Evolutionary conservation across 92 coral and sea anemone genomes (phyloP).

Genomic region (Desmophyllum pertusum): DNA sequence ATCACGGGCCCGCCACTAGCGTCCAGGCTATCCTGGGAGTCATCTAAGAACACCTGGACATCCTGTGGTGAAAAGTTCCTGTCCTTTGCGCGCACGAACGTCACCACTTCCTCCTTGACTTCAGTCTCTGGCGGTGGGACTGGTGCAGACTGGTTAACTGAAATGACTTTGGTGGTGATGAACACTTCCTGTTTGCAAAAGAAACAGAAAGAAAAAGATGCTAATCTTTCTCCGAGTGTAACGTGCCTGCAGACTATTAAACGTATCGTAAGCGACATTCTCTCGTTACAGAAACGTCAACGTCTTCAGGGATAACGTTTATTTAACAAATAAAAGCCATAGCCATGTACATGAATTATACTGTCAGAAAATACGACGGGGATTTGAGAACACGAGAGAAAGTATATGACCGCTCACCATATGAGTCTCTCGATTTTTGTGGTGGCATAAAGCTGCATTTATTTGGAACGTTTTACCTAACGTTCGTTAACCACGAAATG

Average conservation of each 20-base stretch:
- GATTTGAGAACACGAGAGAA: too few species aligned
- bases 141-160: slow-evolving; percentile 40
- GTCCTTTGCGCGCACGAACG: slow-evolving; percentile 36
- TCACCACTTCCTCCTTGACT: slow-evolving; percentile 59
- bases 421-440: too few species aligned
- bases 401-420: too few species aligned
- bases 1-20: slow-evolving; percentile 33
- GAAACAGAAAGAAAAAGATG: background rate
- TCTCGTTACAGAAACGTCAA: background rate
- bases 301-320: background rate
- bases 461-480: too few species aligned
- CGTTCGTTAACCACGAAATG: too few species aligned
- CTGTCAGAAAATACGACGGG: too few species aligned
- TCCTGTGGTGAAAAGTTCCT: slow-evolving; percentile 23
- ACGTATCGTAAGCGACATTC: background rate
- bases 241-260: background rate
- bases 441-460: too few species aligned
- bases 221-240: background rate
- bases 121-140: background rate
- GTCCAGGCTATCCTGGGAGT: slow-evolving; percentile 51
- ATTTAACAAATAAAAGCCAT: too few species aligned
- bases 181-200: slow-evolving; percentile 20
- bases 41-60: slow-evolving; percentile 23
- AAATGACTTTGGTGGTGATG: slow-evolving; percentile 41
- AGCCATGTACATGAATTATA: too few species aligned